Conservation (phyloP, 2,888 invertebrate species). For the Pseudanteris insignis region DNA sequence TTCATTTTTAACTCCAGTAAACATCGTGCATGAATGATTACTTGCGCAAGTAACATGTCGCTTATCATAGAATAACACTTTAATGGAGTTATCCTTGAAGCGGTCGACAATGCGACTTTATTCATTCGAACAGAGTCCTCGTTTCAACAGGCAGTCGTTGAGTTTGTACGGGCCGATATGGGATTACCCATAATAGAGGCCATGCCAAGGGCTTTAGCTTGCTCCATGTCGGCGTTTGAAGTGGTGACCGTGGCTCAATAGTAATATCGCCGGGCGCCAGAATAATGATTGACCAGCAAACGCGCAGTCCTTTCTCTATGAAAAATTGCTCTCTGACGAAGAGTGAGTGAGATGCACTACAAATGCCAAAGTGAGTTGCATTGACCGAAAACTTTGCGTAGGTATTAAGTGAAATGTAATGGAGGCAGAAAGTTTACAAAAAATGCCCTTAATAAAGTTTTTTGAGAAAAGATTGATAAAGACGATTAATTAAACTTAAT, state of each 20-base stretch:
- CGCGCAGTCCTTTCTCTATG: too few species aligned
- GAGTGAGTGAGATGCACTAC: too few species aligned
- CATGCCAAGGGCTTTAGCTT: slow-evolving; percentile 27
- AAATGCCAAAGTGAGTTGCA: too few species aligned
- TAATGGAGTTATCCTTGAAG: slow-evolving; percentile 32
- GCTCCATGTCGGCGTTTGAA: slow-evolving; percentile 37
- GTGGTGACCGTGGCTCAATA: slow-evolving; percentile 36
- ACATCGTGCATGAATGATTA: slow-evolving; percentile 7
- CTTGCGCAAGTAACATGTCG: slow-evolving; percentile 22
- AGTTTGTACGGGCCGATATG: slow-evolving; percentile 33
- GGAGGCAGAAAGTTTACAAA: too few species aligned
- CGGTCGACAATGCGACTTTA: slow-evolving; percentile 36
- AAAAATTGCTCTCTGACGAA: too few species aligned
- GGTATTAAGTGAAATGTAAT: too few species aligned
- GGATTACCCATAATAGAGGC: slow-evolving; percentile 38
- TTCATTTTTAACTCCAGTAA: too few species aligned
- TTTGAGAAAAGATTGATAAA: too few species aligned
- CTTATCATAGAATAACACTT: slow-evolving; percentile 36
- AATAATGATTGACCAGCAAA: too few species aligned
- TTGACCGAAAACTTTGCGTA: too few species aligned
- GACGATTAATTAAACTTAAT: too few species aligned
- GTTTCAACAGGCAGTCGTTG: slow-evolving; percentile 35
- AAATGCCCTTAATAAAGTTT: too few species aligned
- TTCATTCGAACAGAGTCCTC: slow-evolving; percentile 29
- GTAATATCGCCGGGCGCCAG: slow-evolving; percentile 35